Base-by-base conservation (phyloP, 1,140 invertebrate species). In the Zaprionus tsacasi region DNA sequence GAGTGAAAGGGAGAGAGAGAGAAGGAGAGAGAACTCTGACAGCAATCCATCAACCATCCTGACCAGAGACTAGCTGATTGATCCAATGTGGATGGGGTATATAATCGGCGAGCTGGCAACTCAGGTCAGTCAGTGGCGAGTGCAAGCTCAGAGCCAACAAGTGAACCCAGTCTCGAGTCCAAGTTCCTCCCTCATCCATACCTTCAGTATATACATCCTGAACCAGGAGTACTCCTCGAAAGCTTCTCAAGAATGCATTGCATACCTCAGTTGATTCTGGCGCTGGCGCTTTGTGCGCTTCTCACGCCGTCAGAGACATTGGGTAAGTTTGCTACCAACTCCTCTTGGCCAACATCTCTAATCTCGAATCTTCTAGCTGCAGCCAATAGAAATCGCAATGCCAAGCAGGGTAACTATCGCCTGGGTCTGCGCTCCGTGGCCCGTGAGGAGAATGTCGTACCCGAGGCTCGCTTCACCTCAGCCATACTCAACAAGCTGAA, bases 101-200 rank as follows among this genome's bases (percentile, higher is more conserved):
- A 91, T 70, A 91, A 91, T 81, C 86, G 55, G 43, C 2, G 66
- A 10, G 36, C 52, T 50, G 25, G 30, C 61, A 55, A 35, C 55
- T 71, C 56, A 38, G 66, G 64, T 88, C 85, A 91, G 82, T 91
- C 88, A 91, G 88, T 91, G 79, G 74, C 78, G 64, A 87, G 66
- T 82, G 63, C 70, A 55, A 91, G 66, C 80, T 88, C 82, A 61
- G 60, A 90, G 86, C 57, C 73, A 85, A 79, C 66, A 71, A 83
- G 75, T 74, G 63, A 21, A 21, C 21, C 21, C 21, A 21, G 21
- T 21, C 1, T 21, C 21, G 21, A 21, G 21, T 33, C 33, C n/a
- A 35, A 61, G 43, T n/a, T 12, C 43, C 15, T 11, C 10, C 43
- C 15, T 11, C 10, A 50, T 12, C 27, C 27, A 30, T 30, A 30